A percentile compares a stretch with the other conserved stretches of the same genome.
These are phyloP conservation scores for Luperina nickerlii DNA, from an alignment of 2,888 invertebrate species.

Conservation along the genomic window DNA sequence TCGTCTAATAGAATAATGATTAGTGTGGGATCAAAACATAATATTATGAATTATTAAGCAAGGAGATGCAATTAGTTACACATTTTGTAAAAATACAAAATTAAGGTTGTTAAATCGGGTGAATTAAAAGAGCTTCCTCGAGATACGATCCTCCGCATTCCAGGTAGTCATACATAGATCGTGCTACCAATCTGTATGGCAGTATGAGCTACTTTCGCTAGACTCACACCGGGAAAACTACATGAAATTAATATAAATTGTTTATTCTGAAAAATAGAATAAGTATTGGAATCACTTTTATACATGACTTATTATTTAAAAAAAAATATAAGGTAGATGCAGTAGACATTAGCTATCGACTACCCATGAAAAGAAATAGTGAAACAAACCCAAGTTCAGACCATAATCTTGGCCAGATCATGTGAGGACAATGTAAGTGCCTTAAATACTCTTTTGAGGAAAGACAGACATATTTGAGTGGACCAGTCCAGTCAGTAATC, in stretches of 20 bases:
- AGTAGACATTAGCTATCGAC: too few species aligned
- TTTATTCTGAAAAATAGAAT: neutral
- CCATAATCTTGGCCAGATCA: too few species aligned
- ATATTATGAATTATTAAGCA: neutral
- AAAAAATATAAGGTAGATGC: too few species aligned
- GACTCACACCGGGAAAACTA: neutral
- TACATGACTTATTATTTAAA: too few species aligned
- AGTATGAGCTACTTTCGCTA: neutral
- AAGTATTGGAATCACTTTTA: too few species aligned
- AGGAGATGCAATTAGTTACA: neutral
- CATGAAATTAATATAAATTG: neutral
- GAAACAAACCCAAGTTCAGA: too few species aligned
- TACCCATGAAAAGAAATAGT: too few species aligned
- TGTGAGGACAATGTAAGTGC: too few species aligned
- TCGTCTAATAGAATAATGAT: neutral
- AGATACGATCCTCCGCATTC: neutral
- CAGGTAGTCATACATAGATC: neutral
- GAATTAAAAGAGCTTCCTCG: neutral
- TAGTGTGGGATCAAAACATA: neutral
- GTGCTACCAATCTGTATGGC: neutral
- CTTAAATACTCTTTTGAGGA: too few species aligned
- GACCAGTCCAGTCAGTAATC: too few species aligned
- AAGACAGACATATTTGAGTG: too few species aligned
- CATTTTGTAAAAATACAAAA: neutral
- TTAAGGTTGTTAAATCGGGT: neutral